A percentile compares a stretch with the other conserved stretches of the same genome.
Evolutionary conservation across 1,140 invertebrate species (phyloP).

Genomic region (Agrilus planipennis): DNA sequence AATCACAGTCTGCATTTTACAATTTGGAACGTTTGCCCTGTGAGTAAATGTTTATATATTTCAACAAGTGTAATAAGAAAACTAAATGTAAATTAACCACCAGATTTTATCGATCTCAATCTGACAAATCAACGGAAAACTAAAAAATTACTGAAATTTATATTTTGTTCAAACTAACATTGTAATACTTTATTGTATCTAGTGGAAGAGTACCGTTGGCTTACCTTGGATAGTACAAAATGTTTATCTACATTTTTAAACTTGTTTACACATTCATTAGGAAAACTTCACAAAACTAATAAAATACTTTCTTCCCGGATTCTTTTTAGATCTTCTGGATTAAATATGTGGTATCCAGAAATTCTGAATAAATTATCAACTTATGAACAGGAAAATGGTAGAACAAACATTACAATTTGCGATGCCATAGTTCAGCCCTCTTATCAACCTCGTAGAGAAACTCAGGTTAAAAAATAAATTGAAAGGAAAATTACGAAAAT

Average conservation of each 20-base stretch:
- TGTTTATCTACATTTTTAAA: slow-evolving; percentile 3
- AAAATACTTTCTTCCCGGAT: no score
- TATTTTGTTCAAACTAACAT: neutral
- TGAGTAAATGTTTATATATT: slow-evolving; percentile 17
- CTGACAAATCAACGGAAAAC: no score
- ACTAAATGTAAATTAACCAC: no score
- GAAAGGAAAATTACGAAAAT: neutral
- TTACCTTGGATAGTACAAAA: neutral
- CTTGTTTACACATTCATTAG: slow-evolving; percentile 4
- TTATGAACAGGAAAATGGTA: slow-evolving; percentile 12
- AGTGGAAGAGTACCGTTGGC: no score
- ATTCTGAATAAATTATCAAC: slow-evolving; percentile 37
- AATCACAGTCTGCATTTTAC: slow-evolving; percentile 41
- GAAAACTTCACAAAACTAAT: no score
- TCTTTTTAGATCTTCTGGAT: slow-evolving; percentile 37
- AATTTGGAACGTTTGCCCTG: slow-evolving; percentile 42
- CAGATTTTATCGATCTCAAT: no score
- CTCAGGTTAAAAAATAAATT: neutral
- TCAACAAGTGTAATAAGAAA: no score
- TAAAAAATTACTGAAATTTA: no score
- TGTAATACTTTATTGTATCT: no score
- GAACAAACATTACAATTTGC: slow-evolving; percentile 19
- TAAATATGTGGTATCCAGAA: slow-evolving; percentile 43
- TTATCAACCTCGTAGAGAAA: no score
- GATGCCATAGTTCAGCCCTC: slow-evolving; percentile 17